A percentile compares a stretch with the other conserved stretches of the same genome.
Evolutionary conservation across 2,797 vertebrate genomes (phyloP).

Genomic region (Artibeus lituratus): DNA sequence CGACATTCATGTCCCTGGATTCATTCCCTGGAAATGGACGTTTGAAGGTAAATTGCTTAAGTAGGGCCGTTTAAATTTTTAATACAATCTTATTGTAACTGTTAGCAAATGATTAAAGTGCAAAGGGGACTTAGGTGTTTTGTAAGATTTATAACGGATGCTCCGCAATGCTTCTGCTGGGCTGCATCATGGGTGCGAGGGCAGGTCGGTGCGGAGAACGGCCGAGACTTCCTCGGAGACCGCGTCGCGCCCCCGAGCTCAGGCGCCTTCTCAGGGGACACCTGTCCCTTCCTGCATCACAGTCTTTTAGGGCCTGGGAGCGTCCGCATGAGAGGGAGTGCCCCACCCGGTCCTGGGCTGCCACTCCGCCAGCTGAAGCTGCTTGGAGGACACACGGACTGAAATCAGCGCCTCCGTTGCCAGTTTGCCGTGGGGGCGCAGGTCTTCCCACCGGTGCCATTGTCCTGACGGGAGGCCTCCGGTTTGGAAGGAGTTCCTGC

Average conservation of each 20-base stretch:
- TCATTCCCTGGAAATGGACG: slow-evolving; percentile 88
- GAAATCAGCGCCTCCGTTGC: accelerated
- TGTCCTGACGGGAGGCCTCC: accelerated
- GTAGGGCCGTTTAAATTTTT: slow-evolving; percentile 93
- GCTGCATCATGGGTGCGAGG: slow-evolving; percentile 27
- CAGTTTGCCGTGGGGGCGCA: not conserved
- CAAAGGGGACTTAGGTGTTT: slow-evolving; percentile 72
- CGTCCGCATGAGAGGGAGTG: accelerated
- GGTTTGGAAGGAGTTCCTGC: not conserved
- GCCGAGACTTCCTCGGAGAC: not conserved
- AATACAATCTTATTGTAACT: slow-evolving; percentile 93
- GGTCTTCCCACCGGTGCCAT: accelerated
- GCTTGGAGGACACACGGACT: not conserved
- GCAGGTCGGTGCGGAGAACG: not conserved
- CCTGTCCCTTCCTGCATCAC: not conserved
- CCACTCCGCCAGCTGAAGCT: accelerated
- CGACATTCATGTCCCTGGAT: slow-evolving; percentile 83
- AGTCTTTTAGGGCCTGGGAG: not conserved
- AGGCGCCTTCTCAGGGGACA: not conserved
- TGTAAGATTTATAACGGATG: slow-evolving; percentile 77
- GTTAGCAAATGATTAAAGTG: slow-evolving; percentile 90
- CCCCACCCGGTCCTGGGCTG: accelerated
- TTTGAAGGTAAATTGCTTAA: slow-evolving; percentile 92
- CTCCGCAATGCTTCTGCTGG: slow-evolving; percentile 35
- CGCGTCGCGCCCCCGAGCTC: accelerated